Base-by-base conservation (phyloP, 2,888 invertebrate species). In the Cheilosia impressa region DNA sequence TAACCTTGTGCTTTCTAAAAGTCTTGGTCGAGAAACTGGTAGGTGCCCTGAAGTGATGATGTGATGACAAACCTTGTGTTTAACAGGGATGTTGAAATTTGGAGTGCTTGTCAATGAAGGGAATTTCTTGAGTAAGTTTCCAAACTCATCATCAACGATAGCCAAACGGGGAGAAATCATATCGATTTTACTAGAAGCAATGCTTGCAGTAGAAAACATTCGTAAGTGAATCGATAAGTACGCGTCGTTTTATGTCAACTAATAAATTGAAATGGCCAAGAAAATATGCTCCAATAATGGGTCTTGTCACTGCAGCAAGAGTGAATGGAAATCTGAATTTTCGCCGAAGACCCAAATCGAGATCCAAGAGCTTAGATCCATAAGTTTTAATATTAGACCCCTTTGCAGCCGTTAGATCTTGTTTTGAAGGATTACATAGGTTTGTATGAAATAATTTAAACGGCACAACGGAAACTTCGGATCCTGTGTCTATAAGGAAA, bases 21-120 rank as follows among this genome's bases (percentile, higher is more conserved):
- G 79, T 66, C 73, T 57, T 57, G 75, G 85, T 31, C 57, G 45
- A 19, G 41, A 34, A 43, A 53, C 50, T 55, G 19, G 58, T 47
- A 55, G 62, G 82, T 76, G 85, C 75, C 79, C 87, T 83, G 71
- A 57, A 45, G 82, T 85, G 77, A 87, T 72, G 52, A 69, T 84
- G 73, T 85, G 75, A 17, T 78, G 69, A 15, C 27, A 19, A 22
- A 69, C 53, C 13, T 65, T 53, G 69, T 63, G 72, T 75, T 57
- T 76, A 1, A 47, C 45, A 4, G 47, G 47, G 4, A 31, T 7
- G 31, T 31, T 43, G 9, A 27, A 43, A 6, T 62, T 62, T 15
- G 60, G 60, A 10, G 24, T 43, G 60, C 24, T 47, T 9, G 63
- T 47, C 15, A 58, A 41, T 41, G 41, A 41, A 0, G 41, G 58